These are phyloP conservation scores for Bellardia bayeri DNA, from an alignment of 2,888 invertebrate species.

Conservation along the genomic window DNA sequence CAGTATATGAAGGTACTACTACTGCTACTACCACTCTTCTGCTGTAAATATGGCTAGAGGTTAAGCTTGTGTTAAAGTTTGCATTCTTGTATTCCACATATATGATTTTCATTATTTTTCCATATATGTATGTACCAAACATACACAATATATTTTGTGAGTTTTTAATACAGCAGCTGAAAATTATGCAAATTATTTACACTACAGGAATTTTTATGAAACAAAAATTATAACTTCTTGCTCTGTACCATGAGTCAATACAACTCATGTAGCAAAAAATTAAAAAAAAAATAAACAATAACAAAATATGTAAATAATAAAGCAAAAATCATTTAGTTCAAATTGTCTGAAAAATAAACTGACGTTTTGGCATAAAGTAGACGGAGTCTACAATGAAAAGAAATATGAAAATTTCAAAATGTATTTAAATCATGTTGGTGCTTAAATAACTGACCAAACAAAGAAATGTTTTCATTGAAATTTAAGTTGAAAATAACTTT, in stretches of 20 bases:
- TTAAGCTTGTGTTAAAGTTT: constrained; percentile 64
- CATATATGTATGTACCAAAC: constrained; percentile 28
- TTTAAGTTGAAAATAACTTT: too few species aligned
- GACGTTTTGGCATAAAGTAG: neutral
- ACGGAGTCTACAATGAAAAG: neutral
- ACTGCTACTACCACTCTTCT: constrained; percentile 3
- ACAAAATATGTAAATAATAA: constrained; percentile 57
- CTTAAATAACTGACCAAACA: too few species aligned
- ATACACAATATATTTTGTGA: constrained; percentile 27
- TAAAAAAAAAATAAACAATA: constrained; percentile 12
- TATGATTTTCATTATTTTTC: constrained; percentile 66
- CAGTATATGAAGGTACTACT: constrained; percentile 5
- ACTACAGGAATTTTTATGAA: constrained; percentile 67
- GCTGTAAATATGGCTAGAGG: constrained; percentile 63
- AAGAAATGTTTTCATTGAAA: too few species aligned
- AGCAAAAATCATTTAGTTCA: constrained; percentile 64
- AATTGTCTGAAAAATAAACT: constrained; percentile 65
- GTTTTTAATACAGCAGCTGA: constrained; percentile 66
- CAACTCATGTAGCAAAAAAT: constrained; percentile 4
- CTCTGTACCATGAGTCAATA: constrained; percentile 16
- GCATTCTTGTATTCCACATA: constrained; percentile 39
- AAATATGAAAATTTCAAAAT: neutral
- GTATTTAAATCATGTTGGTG: too few species aligned
- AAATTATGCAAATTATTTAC: constrained; percentile 72
- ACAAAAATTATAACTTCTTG: constrained; percentile 68